A percentile compares a stretch with the other conserved stretches of the same genome.
Evolutionary conservation across 2,888 invertebrate species (phyloP).

Genomic region (Elysia crispata): DNA sequence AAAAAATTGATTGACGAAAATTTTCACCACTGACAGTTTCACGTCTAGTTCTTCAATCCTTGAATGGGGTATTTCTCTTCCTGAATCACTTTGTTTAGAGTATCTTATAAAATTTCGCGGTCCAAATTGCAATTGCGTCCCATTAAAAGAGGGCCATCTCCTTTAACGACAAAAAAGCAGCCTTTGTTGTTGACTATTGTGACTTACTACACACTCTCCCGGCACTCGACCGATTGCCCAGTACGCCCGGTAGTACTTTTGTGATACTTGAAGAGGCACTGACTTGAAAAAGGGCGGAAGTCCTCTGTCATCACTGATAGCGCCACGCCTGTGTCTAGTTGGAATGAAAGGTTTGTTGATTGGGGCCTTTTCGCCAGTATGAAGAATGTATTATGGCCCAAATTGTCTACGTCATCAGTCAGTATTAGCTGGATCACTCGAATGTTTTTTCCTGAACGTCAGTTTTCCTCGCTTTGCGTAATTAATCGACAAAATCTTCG

Average conservation of each 20-base stretch:
- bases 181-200: not conserved
- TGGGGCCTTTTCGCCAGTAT: too few relatives aligned
- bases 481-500: too few relatives aligned
- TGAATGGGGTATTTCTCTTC: not conserved
- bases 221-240: not conserved
- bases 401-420: too few relatives aligned
- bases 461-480: too few relatives aligned
- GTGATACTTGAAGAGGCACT: not conserved
- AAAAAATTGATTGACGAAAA: not conserved
- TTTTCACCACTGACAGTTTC: not conserved
- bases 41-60: not conserved
- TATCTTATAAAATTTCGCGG: too few relatives aligned
- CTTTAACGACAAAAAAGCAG: not conserved
- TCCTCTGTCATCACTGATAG: not conserved
- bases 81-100: not conserved
- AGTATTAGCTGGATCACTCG: too few relatives aligned
- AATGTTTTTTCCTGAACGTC: too few relatives aligned
- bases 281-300: not conserved
- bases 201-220: not conserved
- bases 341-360: not conserved
- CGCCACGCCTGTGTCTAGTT: not conserved
- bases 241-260: not conserved
- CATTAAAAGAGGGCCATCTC: not conserved
- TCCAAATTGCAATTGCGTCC: constrained; percentile 5
- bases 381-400: too few relatives aligned